Evolutionary conservation across 2,113 vertebrate genomes (phyloP), one percentile per base, ranked within the genome.

Genomic region (Gracilinanus agilis): DNA sequence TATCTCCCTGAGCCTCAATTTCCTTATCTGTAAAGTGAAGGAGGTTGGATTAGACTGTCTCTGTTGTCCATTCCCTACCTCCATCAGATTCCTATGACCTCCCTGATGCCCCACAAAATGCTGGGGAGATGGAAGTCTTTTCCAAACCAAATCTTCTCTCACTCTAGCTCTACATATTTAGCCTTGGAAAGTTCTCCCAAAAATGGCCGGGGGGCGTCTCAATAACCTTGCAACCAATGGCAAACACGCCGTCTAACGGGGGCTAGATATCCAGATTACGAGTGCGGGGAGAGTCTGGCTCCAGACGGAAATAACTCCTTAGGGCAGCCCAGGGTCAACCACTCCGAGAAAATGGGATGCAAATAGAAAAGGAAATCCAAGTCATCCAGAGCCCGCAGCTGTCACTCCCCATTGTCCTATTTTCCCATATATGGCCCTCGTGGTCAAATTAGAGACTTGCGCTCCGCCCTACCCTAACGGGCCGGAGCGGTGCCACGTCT

Each of bases 361-460:
- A n/a, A 89, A 88, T 93, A 90, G 29, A 53, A 88, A 34, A 44
- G 88, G 61, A 94, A 91, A 24, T 49, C 24, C 10, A 55, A 91
- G 92, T 83, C 88, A 54, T 34, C 93, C 4, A 0, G 3, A 12
- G 92, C 93, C 95, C 90, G 91, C 67, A 95, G 97, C 91, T 92
- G 90, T 90, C 88, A 61, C 94, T 95, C 89, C 44, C 24, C 55
- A 44, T 93, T 54, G 53, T 55, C 89, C 92, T 90, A 53, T 96
- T 91, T 93, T 34, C 90, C 96, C 96, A 97, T 97, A 97, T 96
- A 96, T 97, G 97, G 96, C 53, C 55, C 75, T 96, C 54, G 44
- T 34, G 75, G 92, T 93, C 94, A 93, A 93, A 91, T 96, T 54
- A 58, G 54, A 94, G 93, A 53, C 93, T n/a, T 1, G 29, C 5